These are phyloP conservation scores for Pangasius sanitwongsei DNA, from an alignment of 2,797 vertebrate species.

Conservation along the genomic window DNA sequence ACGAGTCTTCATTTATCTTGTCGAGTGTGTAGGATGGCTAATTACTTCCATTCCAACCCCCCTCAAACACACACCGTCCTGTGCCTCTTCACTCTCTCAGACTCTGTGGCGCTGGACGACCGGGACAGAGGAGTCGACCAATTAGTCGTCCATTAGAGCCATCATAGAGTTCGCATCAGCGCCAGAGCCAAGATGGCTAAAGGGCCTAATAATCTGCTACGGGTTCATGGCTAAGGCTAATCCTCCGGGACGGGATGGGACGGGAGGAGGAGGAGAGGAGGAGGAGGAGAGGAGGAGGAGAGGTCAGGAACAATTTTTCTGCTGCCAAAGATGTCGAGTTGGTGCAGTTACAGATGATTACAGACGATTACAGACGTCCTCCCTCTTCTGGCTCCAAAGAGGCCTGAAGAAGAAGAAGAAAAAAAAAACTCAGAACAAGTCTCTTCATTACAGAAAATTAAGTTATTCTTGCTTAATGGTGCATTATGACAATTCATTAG, in stretches of 20 bases:
- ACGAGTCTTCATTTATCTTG: slow-evolving; percentile 95
- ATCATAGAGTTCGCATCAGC: slow-evolving; percentile 46
- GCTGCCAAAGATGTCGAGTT: slow-evolving; percentile 38
- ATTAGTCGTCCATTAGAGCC: slow-evolving; percentile 81
- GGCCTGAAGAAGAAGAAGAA: not conserved
- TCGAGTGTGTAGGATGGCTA: slow-evolving; percentile 83
- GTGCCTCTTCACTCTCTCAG: slow-evolving; percentile 81
- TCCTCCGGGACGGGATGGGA: slow-evolving; percentile 28
- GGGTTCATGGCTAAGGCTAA: slow-evolving; percentile 45
- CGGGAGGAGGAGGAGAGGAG: slow-evolving; percentile 12
- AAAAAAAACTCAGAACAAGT: slow-evolving; percentile 2
- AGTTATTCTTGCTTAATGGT: slow-evolving; percentile 17
- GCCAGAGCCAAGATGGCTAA: slow-evolving; percentile 39
- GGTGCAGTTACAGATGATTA: slow-evolving; percentile 35
- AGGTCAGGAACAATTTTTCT: slow-evolving; percentile 50
- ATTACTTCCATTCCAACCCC: slow-evolving; percentile 80
- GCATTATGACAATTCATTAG: slow-evolving; percentile 38
- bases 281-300: slow-evolving; percentile 23
- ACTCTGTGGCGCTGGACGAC: slow-evolving; percentile 86
- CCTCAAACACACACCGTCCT: slow-evolving; percentile 57
- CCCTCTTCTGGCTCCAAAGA: slow-evolving; percentile 5
- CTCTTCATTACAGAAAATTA: slow-evolving; percentile 27
- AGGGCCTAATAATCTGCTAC: slow-evolving; percentile 61
- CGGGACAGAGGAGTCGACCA: slow-evolving; percentile 79
- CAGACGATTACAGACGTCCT: slow-evolving; percentile 19